phyloP scores from a whole-genome alignment of 1,140 invertebrate species.

The Caerostris extrusa region DNA sequence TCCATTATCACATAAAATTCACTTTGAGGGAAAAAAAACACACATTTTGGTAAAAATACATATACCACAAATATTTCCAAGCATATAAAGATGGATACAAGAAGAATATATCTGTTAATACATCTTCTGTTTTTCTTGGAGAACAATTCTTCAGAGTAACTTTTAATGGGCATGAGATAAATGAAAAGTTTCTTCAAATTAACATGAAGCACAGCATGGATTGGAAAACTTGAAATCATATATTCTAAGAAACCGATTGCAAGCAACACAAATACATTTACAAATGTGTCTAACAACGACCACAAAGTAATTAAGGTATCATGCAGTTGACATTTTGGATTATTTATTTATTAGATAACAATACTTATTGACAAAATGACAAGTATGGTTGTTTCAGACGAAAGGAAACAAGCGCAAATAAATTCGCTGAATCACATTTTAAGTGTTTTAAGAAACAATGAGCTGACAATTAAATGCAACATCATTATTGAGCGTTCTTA shows the following conservation, averaged over 20 bases:
- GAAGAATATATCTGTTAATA: background rate
- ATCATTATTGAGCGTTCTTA: constrained; percentile 15
- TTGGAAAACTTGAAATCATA: background rate
- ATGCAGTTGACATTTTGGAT: background rate
- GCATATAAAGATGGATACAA: background rate
- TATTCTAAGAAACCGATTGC: background rate
- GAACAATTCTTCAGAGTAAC: no score
- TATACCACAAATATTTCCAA: background rate
- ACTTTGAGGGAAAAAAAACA: background rate
- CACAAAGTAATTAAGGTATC: background rate
- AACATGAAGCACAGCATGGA: background rate
- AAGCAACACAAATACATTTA: background rate
- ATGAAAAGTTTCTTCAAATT: no score
- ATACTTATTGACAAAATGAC: background rate
- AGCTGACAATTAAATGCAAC: background rate
- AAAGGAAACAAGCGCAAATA: background rate
- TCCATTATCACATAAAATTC: background rate
- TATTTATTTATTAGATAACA: background rate
- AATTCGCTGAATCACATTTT: background rate
- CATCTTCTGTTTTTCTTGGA: background rate
- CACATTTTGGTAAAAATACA: background rate
- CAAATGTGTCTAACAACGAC: background rate
- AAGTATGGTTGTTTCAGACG: background rate
- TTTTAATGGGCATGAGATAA: no score
- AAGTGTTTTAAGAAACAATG: constrained; percentile 3